These are phyloP conservation scores for Molothrus ater DNA, from an alignment of 2,797 vertebrate species.

Conservation along the genomic window DNA sequence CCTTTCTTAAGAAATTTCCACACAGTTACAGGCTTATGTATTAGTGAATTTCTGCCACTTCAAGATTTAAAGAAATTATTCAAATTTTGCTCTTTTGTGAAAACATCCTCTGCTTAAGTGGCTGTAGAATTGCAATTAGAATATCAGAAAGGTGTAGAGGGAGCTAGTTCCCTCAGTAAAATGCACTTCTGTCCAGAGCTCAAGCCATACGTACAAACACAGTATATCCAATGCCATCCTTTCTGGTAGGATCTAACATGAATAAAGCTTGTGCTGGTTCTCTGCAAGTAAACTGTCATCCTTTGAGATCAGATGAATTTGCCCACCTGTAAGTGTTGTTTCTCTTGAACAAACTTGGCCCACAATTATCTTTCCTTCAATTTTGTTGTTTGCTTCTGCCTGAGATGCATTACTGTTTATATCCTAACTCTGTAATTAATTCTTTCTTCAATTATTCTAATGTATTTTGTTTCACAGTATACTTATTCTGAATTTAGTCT, in stretches of 20 bases:
- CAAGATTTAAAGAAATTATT: neutral
- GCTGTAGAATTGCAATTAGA: neutral
- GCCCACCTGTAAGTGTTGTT: conserved; percentile 40
- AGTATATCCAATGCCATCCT: neutral
- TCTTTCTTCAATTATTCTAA: conserved; percentile 37
- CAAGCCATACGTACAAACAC: neutral
- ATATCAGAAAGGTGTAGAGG: neutral
- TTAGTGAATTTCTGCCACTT: neutral
- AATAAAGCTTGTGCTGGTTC: conserved; percentile 11
- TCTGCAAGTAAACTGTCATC: neutral
- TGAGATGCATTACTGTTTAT: conserved; percentile 60
- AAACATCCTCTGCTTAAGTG: neutral
- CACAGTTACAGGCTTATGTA: neutral
- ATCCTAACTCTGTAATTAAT: conserved; percentile 59
- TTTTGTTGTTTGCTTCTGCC: conserved; percentile 60
- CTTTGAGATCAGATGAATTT: neutral
- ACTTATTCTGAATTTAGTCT: conserved; percentile 64
- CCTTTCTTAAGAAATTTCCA: neutral
- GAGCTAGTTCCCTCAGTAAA: neutral
- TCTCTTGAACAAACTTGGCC: conserved; percentile 27
- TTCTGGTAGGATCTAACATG: neutral
- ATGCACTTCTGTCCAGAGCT: neutral
- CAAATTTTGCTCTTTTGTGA: neutral
- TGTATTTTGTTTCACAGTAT: conserved; percentile 64
- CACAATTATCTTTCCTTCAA: conserved; percentile 32